A percentile compares a stretch with the other conserved stretches of the same genome.
phyloP scores from a whole-genome alignment of 2,888 invertebrate species.

The Baccha elongata region DNA sequence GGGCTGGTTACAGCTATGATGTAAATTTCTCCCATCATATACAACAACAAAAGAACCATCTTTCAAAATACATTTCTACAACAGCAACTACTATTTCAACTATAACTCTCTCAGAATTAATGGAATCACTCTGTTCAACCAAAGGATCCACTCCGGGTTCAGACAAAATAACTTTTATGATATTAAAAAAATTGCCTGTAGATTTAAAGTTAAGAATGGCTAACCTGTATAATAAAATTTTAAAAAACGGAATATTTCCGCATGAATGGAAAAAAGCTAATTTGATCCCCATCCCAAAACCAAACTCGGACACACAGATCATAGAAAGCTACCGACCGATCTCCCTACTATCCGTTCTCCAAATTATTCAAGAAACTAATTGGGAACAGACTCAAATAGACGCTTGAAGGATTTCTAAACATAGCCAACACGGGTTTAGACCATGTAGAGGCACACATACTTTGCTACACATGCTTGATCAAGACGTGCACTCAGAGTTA shows the following conservation, averaged over 20 bases:
- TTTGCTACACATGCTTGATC: slow-evolving; percentile 20
- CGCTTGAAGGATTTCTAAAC: not conserved
- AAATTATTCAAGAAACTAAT: slow-evolving; percentile 26
- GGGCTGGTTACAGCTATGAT: not conserved
- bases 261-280: slow-evolving; percentile 7
- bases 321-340: not conserved
- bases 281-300: not conserved
- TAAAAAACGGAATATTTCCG: not conserved
- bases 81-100: too few species aligned
- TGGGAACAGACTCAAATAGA: slow-evolving; percentile 2
- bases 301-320: not conserved
- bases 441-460: not conserved
- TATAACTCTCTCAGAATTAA: too few species aligned
- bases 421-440: not conserved
- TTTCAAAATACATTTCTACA: not conserved
- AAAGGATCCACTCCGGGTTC: slow-evolving; percentile 2
- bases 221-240: not conserved
- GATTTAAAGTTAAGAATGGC: not conserved
- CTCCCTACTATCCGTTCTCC: slow-evolving; percentile 12
- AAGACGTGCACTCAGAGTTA: slow-evolving; percentile 11
- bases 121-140: not conserved
- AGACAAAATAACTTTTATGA: slow-evolving; percentile 5
- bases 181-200: not conserved
- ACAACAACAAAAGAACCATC: not conserved
- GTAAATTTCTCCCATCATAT: not conserved